Conservation (phyloP, 2,113 vertebrate genomes). For the Fregetta grallaria region DNA sequence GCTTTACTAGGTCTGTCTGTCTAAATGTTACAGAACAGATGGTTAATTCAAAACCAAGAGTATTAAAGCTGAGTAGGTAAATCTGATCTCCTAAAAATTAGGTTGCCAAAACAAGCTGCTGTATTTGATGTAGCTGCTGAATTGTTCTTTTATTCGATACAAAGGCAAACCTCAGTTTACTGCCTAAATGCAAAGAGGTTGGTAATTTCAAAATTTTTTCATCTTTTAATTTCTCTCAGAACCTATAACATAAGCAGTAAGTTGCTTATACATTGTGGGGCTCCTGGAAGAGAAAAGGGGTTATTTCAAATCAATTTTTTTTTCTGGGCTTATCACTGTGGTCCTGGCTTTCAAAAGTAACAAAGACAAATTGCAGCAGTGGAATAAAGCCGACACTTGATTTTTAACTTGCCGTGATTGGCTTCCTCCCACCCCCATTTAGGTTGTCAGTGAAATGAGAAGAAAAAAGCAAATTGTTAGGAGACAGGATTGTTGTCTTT, state of each 20-base stretch:
- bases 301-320: neutral
- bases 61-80: constrained; percentile 50
- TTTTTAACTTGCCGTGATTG: neutral
- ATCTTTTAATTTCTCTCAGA: neutral
- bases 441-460: neutral
- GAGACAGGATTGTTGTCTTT: neutral
- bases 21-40: constrained; percentile 49
- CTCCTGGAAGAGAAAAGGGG: neutral
- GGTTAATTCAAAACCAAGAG: constrained; percentile 55
- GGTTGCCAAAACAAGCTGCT: constrained; percentile 44
- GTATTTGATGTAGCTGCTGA: constrained; percentile 5
- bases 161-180: neutral
- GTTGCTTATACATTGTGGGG: neutral
- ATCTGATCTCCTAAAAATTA: constrained; percentile 43
- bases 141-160: neutral
- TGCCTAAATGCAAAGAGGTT: neutral
- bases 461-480: neutral
- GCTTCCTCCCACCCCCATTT: neutral
- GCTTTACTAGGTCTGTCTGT: neutral
- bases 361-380: neutral
- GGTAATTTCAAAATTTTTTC: neutral
- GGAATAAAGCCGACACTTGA: neutral
- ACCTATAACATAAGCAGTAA: neutral
- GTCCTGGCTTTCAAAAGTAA: neutral
- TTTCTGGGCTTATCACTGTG: neutral